phyloP scores from a whole-genome alignment of 2,888 invertebrate genomes.

The Imbricaverruca yamaguchii region DNA sequence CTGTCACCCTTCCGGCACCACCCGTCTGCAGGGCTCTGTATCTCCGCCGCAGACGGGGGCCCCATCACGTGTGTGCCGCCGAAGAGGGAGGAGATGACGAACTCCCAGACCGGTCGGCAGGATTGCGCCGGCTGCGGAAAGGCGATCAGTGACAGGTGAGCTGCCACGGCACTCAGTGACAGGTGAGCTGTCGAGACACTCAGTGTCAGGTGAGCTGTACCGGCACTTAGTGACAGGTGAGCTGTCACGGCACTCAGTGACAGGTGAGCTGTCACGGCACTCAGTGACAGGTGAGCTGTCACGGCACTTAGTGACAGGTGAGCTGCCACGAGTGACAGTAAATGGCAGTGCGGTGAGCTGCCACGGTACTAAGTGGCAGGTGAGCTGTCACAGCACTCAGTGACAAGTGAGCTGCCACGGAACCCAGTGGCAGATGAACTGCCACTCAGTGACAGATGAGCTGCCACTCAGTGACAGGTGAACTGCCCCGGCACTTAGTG shows the following conservation, averaged over 20 bases:
- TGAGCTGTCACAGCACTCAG: background rate
- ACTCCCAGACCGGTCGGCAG: conserved; percentile 41
- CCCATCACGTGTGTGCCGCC: conserved; percentile 7
- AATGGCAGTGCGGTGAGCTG: too few relatives aligned
- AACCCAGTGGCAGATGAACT: background rate
- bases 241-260: background rate
- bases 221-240: background rate
- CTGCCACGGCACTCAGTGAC: background rate
- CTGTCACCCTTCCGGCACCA: too few relatives aligned
- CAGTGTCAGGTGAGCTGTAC: conserved; percentile 57
- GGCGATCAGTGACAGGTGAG: conserved; percentile 69
- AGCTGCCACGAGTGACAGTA: conserved; percentile 47
- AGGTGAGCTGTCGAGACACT: conserved; percentile 54
- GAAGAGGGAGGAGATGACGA: conserved; percentile 30
- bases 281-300: background rate
- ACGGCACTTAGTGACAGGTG: conserved; percentile 33
- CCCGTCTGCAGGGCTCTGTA: too few relatives aligned
- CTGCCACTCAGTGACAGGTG: background rate
- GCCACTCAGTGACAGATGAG: background rate
- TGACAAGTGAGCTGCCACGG: conserved; percentile 35
- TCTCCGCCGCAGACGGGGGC: too few relatives aligned
- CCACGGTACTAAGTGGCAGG: background rate
- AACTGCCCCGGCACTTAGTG: background rate
- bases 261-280: conserved; percentile 35
- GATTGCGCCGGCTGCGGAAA: conserved; percentile 81